Conservation (phyloP, 2,113 vertebrate species). For the Ornithorhynchus anatinus region DNA sequence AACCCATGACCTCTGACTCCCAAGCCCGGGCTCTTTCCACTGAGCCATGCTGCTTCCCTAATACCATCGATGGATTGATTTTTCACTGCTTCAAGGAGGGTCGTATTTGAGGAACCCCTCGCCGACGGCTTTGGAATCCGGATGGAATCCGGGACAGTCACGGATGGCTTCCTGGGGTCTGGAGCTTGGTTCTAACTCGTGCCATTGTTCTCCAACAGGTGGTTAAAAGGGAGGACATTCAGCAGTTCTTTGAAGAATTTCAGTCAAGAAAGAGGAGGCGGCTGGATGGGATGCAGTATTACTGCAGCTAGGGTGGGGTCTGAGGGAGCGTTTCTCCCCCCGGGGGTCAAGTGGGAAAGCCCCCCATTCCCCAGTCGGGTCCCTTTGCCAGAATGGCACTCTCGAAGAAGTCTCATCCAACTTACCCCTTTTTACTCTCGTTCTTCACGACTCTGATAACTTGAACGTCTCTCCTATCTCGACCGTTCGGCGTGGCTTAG, state of each 20-base stretch:
- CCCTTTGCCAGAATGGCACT: constrained; percentile 11
- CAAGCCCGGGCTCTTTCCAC: too few relatives aligned
- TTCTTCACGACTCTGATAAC: constrained; percentile 13
- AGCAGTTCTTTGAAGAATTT: constrained; percentile 89
- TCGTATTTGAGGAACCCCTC: neutral
- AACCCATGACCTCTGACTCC: too few relatives aligned
- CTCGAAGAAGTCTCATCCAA: neutral
- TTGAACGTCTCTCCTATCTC: neutral
- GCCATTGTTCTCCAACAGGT: constrained; percentile 65
- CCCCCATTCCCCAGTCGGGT: constrained; percentile 4
- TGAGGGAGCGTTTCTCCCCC: neutral
- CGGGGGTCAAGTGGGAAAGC: constrained; percentile 3
- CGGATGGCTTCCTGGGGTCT: neutral
- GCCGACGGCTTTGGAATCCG: too few relatives aligned
- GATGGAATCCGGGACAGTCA: neutral
- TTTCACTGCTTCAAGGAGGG: too few relatives aligned
- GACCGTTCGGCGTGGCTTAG: neutral
- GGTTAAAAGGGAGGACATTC: constrained; percentile 88
- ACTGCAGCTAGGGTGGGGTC: constrained; percentile 71
- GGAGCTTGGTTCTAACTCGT: neutral
- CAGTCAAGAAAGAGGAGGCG: constrained; percentile 83
- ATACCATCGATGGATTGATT: too few relatives aligned
- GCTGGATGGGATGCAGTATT: constrained; percentile 79
- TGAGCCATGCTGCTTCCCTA: too few relatives aligned
- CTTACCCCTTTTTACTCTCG: neutral